phyloP scores from a whole-genome alignment of 2,888 invertebrate species.

The Blera fallax region DNA sequence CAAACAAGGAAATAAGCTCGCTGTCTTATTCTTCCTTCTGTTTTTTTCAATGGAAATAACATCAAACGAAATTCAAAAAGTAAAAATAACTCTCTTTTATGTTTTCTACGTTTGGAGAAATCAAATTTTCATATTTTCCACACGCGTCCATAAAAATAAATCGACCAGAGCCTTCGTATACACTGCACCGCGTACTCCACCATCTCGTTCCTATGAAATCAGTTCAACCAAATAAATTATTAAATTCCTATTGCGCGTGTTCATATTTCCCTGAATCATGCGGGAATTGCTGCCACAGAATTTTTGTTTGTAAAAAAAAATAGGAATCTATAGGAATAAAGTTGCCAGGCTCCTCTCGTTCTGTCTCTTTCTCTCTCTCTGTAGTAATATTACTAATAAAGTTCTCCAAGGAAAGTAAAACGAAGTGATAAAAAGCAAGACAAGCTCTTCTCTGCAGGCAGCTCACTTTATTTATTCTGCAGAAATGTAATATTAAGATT shows the following conservation, averaged over 20 bases:
- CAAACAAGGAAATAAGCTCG: not conserved
- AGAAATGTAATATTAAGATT: constrained; percentile 43
- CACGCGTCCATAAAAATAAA: constrained; percentile 49
- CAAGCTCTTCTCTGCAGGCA: not conserved
- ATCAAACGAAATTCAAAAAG: constrained; percentile 19
- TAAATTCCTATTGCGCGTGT: constrained; percentile 56
- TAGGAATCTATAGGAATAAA: constrained; percentile 16
- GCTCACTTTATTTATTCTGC: not conserved
- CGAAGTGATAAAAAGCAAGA: constrained; percentile 17
- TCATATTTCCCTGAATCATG: constrained; percentile 28
- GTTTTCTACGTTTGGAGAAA: constrained; percentile 7
- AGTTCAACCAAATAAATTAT: constrained; percentile 50
- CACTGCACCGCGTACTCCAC: not conserved
- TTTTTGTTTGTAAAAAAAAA: constrained; percentile 26
- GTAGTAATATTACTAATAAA: constrained; percentile 54
- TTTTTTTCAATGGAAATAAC: not conserved
- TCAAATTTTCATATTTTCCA: constrained; percentile 37
- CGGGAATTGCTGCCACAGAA: constrained; percentile 47
- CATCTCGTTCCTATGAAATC: constrained; percentile 18
- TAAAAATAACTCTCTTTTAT: constrained; percentile 32
- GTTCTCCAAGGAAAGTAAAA: constrained; percentile 29
- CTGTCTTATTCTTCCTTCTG: too few relatives aligned
- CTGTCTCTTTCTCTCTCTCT: constrained; percentile 13
- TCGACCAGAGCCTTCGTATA: constrained; percentile 1
- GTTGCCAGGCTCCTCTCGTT: constrained; percentile 7